A percentile compares a stretch with the other conserved stretches of the same genome.
These are phyloP conservation scores for Saccostrea cuccullata DNA, from an alignment of 1,140 invertebrate species.

Conservation along the genomic window DNA sequence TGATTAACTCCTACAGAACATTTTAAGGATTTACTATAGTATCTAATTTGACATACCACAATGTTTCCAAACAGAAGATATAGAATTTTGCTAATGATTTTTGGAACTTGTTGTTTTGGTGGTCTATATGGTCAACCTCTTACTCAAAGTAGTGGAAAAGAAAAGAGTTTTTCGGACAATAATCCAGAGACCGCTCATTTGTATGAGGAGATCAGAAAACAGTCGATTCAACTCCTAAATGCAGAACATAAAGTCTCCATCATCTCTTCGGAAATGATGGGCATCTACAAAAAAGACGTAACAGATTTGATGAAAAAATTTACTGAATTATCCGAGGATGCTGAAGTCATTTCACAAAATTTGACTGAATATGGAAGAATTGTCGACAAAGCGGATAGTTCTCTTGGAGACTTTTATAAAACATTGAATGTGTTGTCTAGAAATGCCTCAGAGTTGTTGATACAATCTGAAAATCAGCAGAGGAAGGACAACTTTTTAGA, in stretches of 20 bases:
- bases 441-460: not conserved
- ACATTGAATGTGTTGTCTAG: not conserved
- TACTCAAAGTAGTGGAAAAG: not conserved
- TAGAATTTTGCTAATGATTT: not conserved
- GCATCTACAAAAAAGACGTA: not conserved
- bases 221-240: not conserved
- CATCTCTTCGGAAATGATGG: not conserved
- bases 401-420: not conserved
- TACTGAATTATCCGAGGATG: not conserved
- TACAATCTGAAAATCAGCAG: not conserved
- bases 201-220: not conserved
- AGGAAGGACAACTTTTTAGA: not conserved
- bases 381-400: not conserved
- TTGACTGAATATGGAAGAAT: not conserved
- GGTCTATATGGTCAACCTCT: not conserved
- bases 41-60: not conserved
- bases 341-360: not conserved
- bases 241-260: not conserved
- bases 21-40: not conserved
- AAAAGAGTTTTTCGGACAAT: not conserved
- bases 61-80: not conserved
- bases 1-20: not conserved
- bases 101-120: not conserved
- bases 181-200: not conserved
- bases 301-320: not conserved